Conservation (phyloP, 2,113 vertebrate genomes). For the Cryptoleucopteryx plumbea region DNA sequence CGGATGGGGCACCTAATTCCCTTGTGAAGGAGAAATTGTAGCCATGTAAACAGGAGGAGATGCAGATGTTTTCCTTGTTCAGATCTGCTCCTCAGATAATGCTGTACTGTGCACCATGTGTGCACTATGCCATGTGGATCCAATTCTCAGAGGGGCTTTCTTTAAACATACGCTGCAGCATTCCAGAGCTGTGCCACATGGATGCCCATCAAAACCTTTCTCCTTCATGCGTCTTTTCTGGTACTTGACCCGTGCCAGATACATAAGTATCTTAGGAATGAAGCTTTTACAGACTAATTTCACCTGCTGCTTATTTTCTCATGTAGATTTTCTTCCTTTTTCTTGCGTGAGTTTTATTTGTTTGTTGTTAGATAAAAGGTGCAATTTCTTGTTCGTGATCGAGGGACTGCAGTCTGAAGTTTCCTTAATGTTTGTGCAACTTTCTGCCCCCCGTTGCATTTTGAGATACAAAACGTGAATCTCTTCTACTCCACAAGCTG, state of each 20-base stretch:
- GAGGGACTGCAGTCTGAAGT: neutral
- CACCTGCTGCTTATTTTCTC: neutral
- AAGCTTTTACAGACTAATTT: neutral
- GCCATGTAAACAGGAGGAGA: neutral
- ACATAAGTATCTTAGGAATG: neutral
- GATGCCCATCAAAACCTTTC: neutral
- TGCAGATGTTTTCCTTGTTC: slow-evolving; percentile 39
- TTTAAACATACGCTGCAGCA: neutral
- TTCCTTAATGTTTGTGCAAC: neutral
- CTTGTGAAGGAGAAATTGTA: slow-evolving; percentile 6
- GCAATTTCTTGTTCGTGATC: neutral
- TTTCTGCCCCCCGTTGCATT: neutral
- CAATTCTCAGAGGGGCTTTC: neutral
- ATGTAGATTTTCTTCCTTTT: neutral
- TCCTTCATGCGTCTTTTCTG: neutral
- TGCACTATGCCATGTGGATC: neutral
- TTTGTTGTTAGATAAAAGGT: neutral
- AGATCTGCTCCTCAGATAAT: neutral
- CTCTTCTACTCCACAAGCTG: neutral
- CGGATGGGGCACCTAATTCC: neutral
- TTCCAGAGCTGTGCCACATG: neutral
- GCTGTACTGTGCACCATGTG: neutral
- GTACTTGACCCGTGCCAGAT: neutral
- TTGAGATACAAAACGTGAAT: neutral
- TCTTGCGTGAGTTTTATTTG: neutral